phyloP scores from a whole-genome alignment of 2,888 invertebrate species.

The Euclidia mi region DNA sequence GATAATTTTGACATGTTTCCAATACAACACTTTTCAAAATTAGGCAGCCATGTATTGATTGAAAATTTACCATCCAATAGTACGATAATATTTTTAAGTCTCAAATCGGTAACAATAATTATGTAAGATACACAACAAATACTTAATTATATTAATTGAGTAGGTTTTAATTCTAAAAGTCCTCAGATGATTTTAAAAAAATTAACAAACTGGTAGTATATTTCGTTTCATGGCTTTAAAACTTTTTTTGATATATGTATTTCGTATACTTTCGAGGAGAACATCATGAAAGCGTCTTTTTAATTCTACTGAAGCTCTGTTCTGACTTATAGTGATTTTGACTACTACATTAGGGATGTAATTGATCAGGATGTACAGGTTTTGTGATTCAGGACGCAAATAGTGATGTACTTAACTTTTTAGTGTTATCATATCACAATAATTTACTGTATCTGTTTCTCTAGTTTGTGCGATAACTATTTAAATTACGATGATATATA shows the following conservation, averaged over 20 bases:
- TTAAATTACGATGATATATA: too few species aligned
- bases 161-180: slow-evolving; percentile 19
- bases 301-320: slow-evolving; percentile 11
- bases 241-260: slow-evolving; percentile 5
- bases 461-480: too few species aligned
- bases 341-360: too few species aligned
- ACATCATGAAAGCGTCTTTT: neutral
- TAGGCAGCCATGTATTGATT: too few species aligned
- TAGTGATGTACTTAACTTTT: too few species aligned
- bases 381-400: too few species aligned
- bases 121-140: slow-evolving; percentile 10
- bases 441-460: too few species aligned
- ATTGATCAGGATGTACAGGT: too few species aligned
- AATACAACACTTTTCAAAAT: too few species aligned
- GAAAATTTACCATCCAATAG: too few species aligned
- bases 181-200: slow-evolving; percentile 23
- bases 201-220: slow-evolving; percentile 5
- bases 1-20: too few species aligned
- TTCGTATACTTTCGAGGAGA: slow-evolving; percentile 3
- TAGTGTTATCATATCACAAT: too few species aligned
- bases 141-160: slow-evolving; percentile 8
- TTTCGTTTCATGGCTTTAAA: neutral
- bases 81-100: slow-evolving; percentile 3
- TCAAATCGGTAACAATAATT: slow-evolving; percentile 1
- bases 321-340: neutral